phyloP scores from a whole-genome alignment of 2,113 vertebrate genomes.

The Apodemus sylvaticus region DNA sequence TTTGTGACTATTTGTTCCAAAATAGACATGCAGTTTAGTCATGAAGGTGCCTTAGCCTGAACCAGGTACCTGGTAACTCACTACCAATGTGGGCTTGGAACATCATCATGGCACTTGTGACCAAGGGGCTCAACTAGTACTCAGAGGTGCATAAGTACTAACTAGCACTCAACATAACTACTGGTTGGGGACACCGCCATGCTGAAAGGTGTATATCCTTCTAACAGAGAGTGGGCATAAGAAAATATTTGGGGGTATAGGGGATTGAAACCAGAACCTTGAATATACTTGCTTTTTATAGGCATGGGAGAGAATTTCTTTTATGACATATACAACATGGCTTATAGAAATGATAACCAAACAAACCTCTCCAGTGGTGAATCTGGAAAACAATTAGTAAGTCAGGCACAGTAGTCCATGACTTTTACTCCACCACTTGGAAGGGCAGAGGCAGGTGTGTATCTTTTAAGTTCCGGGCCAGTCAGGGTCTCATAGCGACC shows the following conservation, averaged over 20 bases:
- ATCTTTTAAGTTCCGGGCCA: neutral
- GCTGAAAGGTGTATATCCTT: slow-evolving; percentile 3
- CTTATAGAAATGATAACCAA: neutral
- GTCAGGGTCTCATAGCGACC: neutral
- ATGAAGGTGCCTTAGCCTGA: neutral
- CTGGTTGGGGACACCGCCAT: neutral
- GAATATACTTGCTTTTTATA: neutral
- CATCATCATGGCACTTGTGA: neutral
- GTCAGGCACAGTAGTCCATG: neutral
- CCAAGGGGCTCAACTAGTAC: neutral
- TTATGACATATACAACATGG: neutral
- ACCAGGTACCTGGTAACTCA: neutral
- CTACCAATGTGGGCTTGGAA: neutral
- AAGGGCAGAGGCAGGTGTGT: neutral
- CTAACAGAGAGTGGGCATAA: neutral
- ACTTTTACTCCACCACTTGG: neutral
- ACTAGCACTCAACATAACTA: neutral
- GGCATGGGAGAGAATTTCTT: neutral
- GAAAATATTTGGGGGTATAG: neutral
- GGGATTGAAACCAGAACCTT: neutral
- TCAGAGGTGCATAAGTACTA: neutral
- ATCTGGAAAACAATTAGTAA: neutral
- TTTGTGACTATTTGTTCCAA: neutral
- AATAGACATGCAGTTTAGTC: slow-evolving; percentile 18
- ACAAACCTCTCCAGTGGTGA: neutral